Evolutionary conservation across 2,113 vertebrate species (phyloP).

Genomic region (Capreolus pygargus): DNA sequence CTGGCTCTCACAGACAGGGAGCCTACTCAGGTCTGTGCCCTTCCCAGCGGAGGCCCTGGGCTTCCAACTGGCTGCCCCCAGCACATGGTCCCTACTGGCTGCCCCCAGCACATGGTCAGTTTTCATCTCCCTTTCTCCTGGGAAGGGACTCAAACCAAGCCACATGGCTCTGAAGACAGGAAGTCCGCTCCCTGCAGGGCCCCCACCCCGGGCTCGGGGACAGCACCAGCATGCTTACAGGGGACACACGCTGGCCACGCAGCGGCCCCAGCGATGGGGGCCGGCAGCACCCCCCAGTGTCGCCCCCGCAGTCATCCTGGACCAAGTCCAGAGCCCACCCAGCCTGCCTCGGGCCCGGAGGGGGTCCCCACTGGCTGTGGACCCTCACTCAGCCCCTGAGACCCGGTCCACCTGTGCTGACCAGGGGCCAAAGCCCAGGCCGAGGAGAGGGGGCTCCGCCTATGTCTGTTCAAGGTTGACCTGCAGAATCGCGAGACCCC

Average conservation of each 20-base stretch:
- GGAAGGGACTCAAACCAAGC: slow-evolving; percentile 82
- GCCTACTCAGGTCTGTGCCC: fast-evolving
- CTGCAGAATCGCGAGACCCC: fast-evolving
- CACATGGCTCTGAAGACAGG: slow-evolving; percentile 40
- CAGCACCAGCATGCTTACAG: neutral
- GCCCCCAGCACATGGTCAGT: slow-evolving; percentile 61
- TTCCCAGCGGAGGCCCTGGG: neutral
- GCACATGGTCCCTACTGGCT: slow-evolving; percentile 11
- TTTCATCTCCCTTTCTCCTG: slow-evolving; percentile 79
- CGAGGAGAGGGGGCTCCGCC: neutral
- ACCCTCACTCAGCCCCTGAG: neutral
- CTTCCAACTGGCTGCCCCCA: neutral
- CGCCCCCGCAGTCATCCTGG: neutral
- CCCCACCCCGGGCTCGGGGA: fast-evolving
- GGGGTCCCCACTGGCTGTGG: fast-evolving
- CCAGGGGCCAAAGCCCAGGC: neutral
- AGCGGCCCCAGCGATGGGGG: neutral
- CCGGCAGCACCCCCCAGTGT: fast-evolving
- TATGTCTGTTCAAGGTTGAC: fast-evolving
- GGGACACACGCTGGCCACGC: neutral
- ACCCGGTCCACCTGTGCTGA: fast-evolving
- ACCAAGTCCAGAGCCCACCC: neutral
- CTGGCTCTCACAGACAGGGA: neutral
- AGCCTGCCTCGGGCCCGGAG: neutral
- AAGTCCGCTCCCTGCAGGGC: neutral